Percentiles rank a stretch among this genome's conserved stretches.
Conservation (phyloP, 2,888 invertebrate genomes). For the Oithona nana region DNA sequence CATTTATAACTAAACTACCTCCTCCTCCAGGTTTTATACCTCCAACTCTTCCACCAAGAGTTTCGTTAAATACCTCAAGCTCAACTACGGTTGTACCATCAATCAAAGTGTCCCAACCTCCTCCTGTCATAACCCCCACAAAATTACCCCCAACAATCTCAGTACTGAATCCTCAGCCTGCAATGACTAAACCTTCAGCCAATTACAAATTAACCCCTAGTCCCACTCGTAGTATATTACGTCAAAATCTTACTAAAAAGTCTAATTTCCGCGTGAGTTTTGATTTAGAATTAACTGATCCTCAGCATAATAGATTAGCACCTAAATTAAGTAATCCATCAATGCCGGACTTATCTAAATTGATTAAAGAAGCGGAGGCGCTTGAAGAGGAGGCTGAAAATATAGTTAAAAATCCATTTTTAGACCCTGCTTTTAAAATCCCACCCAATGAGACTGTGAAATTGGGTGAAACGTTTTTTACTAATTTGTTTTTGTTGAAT, state of each 20-base stretch:
- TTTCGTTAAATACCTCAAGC: no score
- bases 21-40: constrained; percentile 9
- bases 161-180: not conserved
- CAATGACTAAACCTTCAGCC: not conserved
- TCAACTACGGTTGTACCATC: no score
- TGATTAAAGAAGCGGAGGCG: not conserved
- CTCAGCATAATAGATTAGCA: not conserved
- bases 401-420: not conserved
- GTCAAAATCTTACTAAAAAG: not conserved
- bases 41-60: not conserved
- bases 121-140: no score
- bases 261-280: not conserved
- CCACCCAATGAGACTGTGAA: not conserved
- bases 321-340: not conserved
- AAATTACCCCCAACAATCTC: no score
- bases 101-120: no score
- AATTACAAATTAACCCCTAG: not conserved
- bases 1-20: not conserved
- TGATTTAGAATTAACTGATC: not conserved
- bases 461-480: not conserved
- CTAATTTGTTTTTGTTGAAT: not conserved
- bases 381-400: no score
- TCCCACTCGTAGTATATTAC: not conserved
- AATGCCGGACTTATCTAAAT: not conserved
- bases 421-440: not conserved